Evolutionary conservation across 2,113 vertebrate genomes (phyloP), one percentile per base, ranked within the genome.

Genomic region (Channa maculata): DNA sequence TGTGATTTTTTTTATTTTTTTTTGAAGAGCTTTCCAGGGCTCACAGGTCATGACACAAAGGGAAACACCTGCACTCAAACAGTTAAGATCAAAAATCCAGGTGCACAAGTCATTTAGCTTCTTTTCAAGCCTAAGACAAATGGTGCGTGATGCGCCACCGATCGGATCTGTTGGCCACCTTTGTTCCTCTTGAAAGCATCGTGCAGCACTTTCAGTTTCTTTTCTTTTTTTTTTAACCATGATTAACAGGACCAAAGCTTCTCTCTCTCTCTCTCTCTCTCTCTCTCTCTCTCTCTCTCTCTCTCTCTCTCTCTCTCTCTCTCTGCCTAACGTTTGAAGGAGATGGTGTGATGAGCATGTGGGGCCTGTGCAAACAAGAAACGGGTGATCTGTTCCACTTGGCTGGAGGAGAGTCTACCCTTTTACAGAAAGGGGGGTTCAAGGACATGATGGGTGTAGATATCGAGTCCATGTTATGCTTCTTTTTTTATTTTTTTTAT

Each of bases 361-460:
- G 55, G 76, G 65, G 7, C 64, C 51, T 65, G 67, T 82, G 36
- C 45, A 77, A 81, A 84, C 84, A 79, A 8, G 64, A 44, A 12
- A 53, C 12, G 38, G 60, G 50, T 62, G 3, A 86, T 77, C 58
- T 7, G 70, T 64, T 86, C 73, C 60, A n/a, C 68, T 71, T 36
- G 4, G 63, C 5, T 72, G 15, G 12, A 24, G 38, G 61, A 59
- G 38, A 68, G 62, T 43, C 46, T 36, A 55, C 15, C 24, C 15
- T 3, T 50, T 5, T 82, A 67, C 49, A 52, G 68, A 50, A 41
- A 50, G n/a, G 2, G 0, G 12, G 50, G 24, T 24, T 24, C 24
- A 24, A 24, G 24, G 24, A 24, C 24, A 24, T 24, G 24, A 24
- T 24, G 1, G 24, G 24, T 24, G 24, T 24, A 24, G 24, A 24